phyloP scores from a whole-genome alignment of 2,113 vertebrate genomes.

The Gambusia holbrooki region DNA sequence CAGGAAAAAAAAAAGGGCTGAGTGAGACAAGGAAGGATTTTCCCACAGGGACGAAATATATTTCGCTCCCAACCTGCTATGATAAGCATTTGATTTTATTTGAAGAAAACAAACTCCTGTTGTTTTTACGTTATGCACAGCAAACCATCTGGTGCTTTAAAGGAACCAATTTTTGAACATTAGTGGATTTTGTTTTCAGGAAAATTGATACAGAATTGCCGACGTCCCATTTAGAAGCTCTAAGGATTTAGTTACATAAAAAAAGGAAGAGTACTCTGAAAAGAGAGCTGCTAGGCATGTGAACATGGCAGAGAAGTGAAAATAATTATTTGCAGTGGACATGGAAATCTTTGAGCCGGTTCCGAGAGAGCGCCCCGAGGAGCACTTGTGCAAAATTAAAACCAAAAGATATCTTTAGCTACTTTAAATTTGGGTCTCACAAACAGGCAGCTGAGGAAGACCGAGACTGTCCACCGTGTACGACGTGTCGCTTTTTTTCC shows the following conservation, averaged over 20 bases:
- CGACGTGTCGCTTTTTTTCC: constrained; percentile 7
- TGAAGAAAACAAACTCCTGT: not conserved
- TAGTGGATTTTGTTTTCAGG: not conserved
- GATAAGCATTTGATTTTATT: not conserved
- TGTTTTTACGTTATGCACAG: not conserved
- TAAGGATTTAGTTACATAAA: not conserved
- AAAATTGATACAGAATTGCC: not conserved
- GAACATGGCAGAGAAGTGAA: constrained; percentile 2
- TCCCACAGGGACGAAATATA: not conserved
- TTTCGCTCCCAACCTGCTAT: not conserved
- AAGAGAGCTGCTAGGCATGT: constrained; percentile 5
- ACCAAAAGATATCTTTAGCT: constrained; percentile 6
- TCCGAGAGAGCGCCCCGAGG: constrained; percentile 19
- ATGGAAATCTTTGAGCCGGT: constrained; percentile 19
- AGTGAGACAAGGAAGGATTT: not conserved
- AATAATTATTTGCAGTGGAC: constrained; percentile 18
- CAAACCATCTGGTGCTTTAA: not conserved
- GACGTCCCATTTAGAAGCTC: not conserved
- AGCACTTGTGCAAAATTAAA: constrained; percentile 24
- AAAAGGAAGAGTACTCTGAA: not conserved
- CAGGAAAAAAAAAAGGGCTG: not conserved
- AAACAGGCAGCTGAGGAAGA: constrained; percentile 20
- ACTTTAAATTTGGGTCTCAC: constrained; percentile 23
- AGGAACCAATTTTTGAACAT: not conserved
- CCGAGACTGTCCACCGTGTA: constrained; percentile 10